Conservation (phyloP, 2,888 invertebrate genomes). For the Quadroppia sp. region DNA sequence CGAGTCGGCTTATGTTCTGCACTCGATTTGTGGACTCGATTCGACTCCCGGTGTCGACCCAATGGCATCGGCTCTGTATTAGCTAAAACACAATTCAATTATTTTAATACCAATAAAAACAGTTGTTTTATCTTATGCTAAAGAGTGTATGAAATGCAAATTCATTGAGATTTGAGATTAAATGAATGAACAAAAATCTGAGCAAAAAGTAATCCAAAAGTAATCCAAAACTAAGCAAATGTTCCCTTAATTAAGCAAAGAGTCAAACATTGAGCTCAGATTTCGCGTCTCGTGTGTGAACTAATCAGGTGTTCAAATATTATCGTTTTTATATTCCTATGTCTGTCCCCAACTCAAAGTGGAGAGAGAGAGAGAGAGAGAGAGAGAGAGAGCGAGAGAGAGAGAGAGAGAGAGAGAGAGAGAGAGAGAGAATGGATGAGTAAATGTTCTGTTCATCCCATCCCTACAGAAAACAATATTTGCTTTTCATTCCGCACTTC, state of each 20-base stretch:
- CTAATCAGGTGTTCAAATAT: constrained; percentile 41
- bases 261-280: constrained; percentile 34
- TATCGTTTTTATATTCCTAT: neutral
- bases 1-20: constrained; percentile 93
- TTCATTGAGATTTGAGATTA: too few relatives aligned
- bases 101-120: neutral
- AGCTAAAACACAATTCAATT: constrained; percentile 42
- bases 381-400: constrained; percentile 34
- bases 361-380: neutral
- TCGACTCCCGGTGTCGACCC: constrained; percentile 47
- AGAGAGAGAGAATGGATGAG: constrained; percentile 16
- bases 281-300: constrained; percentile 40
- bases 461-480: constrained; percentile 11
- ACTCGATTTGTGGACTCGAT: constrained; percentile 52
- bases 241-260: constrained; percentile 25
- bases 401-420: constrained; percentile 19
- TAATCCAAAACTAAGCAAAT: constrained; percentile 33
- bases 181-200: too few relatives aligned
- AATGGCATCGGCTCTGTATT: constrained; percentile 49
- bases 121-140: neutral
- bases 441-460: neutral
- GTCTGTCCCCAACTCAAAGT: neutral
- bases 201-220: neutral
- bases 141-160: neutral
- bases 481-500: neutral